phyloP scores from a whole-genome alignment of 1,140 invertebrate genomes.

The Luehdorfia chinensis region DNA sequence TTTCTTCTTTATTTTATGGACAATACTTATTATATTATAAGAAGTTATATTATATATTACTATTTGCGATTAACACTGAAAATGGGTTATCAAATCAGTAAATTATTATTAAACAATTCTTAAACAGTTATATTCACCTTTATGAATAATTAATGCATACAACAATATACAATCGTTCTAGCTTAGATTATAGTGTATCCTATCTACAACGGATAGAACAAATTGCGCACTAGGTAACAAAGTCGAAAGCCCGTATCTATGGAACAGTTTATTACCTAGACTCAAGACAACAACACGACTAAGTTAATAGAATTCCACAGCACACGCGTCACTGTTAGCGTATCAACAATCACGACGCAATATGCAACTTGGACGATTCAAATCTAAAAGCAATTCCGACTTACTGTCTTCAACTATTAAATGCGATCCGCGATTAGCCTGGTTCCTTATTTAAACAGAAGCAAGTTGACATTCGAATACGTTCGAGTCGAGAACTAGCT shows the following conservation, averaged over 20 bases:
- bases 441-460: slow-evolving; percentile 4
- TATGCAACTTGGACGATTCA: background rate
- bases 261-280: slow-evolving; percentile 18
- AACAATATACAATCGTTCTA: too few species aligned
- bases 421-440: slow-evolving; percentile 7
- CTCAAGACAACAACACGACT: background rate
- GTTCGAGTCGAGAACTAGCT: background rate
- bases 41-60: too few species aligned
- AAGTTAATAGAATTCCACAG: slow-evolving; percentile 3
- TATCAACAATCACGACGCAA: background rate
- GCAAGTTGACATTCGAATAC: background rate
- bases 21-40: too few species aligned
- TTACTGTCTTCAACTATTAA: background rate
- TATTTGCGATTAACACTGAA: too few species aligned
- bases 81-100: too few species aligned
- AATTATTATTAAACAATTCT: too few species aligned
- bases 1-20: too few species aligned
- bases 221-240: background rate
- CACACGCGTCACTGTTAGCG: background rate
- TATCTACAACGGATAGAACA: slow-evolving; percentile 2
- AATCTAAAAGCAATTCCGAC: background rate
- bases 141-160: too few species aligned
- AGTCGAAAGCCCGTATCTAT: slow-evolving; percentile 8
- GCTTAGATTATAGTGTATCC: too few species aligned
- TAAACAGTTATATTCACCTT: too few species aligned